phyloP scores from a whole-genome alignment of 2,797 vertebrate genomes.

The Microtus agrestis region DNA sequence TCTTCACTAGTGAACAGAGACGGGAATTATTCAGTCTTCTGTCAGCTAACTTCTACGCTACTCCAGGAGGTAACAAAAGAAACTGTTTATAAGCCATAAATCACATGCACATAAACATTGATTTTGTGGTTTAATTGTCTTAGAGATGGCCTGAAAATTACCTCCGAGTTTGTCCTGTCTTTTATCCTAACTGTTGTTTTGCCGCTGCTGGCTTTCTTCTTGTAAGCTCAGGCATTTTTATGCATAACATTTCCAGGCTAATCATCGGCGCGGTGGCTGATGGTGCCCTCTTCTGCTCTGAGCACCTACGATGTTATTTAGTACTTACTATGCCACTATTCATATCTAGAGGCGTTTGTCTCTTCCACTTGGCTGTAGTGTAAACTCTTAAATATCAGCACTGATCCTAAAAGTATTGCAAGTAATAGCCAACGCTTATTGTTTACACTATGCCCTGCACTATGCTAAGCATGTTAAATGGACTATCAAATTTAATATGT shows the following conservation, averaged over 20 bases:
- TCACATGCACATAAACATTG: background rate
- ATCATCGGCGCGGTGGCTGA: background rate
- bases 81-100: constrained; percentile 22
- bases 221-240: constrained; percentile 48
- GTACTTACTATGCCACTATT: constrained; percentile 23
- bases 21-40: background rate
- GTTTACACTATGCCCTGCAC: constrained; percentile 11
- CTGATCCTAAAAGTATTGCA: background rate
- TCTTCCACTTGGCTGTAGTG: constrained; percentile 49
- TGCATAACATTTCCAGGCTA: constrained; percentile 29
- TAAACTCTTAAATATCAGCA: constrained; percentile 57
- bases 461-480: constrained; percentile 63
- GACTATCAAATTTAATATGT: constrained; percentile 45
- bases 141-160: constrained; percentile 29
- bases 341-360: constrained; percentile 26
- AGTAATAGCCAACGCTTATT: constrained; percentile 61
- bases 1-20: constrained; percentile 29
- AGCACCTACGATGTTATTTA: constrained; percentile 52
- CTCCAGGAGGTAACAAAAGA: background rate
- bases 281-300: constrained; percentile 13
- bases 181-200: constrained; percentile 15
- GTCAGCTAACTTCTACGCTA: background rate
- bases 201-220: constrained; percentile 25
- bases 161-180: background rate
- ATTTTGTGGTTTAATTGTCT: constrained; percentile 50